A percentile compares a stretch with the other conserved stretches of the same genome.
phyloP scores from a whole-genome alignment of 1,140 invertebrate species.

The Potamilus streckersoni region DNA sequence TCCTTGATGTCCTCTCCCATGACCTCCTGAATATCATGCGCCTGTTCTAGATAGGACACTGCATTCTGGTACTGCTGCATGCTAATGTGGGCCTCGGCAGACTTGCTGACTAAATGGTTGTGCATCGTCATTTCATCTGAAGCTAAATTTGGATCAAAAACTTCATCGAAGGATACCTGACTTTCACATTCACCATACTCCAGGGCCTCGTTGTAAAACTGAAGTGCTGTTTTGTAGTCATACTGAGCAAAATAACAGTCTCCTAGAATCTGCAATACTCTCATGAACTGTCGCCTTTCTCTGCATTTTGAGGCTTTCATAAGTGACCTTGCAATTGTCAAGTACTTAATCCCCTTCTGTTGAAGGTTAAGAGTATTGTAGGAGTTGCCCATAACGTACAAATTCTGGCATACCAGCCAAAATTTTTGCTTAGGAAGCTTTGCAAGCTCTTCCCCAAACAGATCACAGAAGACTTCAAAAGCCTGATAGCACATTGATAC shows the following conservation, averaged over 20 bases:
- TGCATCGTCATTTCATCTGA: conserved; percentile 62
- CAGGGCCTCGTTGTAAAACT: conserved; percentile 61
- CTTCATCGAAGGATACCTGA: conserved; percentile 48
- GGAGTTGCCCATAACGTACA: conserved; percentile 64
- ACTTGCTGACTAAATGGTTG: conserved; percentile 61
- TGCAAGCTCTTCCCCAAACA: conserved; percentile 55
- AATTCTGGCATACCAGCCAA: conserved; percentile 62
- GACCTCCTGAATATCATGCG: conserved; percentile 60
- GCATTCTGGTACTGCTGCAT: conserved; percentile 65
- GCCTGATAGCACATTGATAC: conserved; percentile 60
- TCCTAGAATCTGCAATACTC: conserved; percentile 60
- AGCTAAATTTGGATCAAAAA: conserved; percentile 54
- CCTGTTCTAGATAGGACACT: conserved; percentile 60
- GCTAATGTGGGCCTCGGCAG: conserved; percentile 62
- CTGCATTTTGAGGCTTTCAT: conserved; percentile 53
- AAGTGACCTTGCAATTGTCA: conserved; percentile 54
- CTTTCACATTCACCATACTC: conserved; percentile 56
- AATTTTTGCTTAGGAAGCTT: conserved; percentile 56
- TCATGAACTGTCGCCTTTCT: conserved; percentile 58
- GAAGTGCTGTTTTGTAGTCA: conserved; percentile 61
- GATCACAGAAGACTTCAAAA: conserved; percentile 59
- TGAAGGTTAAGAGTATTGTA: conserved; percentile 60
- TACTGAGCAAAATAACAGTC: conserved; percentile 64
- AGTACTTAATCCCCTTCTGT: conserved; percentile 61
- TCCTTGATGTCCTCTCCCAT: conserved; percentile 64